Evolutionary conservation across 2,888 invertebrate species (phyloP), one percentile per base, ranked within the genome.

Genomic region (Apeira syringaria): DNA sequence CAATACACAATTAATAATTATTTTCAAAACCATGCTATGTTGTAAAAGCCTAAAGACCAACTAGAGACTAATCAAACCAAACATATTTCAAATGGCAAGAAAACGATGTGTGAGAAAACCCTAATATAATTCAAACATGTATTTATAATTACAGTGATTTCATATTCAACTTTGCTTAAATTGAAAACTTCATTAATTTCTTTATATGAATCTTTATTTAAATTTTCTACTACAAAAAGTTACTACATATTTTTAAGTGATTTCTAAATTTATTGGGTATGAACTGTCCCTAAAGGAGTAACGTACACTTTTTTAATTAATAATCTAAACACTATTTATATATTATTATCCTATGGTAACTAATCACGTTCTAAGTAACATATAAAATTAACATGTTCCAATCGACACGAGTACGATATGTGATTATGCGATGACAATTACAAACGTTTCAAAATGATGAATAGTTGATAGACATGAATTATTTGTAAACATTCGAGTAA

Each of bases 231-330:
- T 79, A 82, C 80, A 80, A 51, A 58, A 52, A 55, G 55, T 50
- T 37, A 56, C 53, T 67, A 67, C 50, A 65, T 70, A 72, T 68
- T 64, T 77, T 78, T 60, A 75, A 79, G 79, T 74, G 66, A 76
- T 64, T 74, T 76, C 85, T 87, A 89, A 88, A 88, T 88, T 89
- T 88, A 89, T 89, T 89, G 89, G 89, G 89, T 86, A 84, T 77
- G 73, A 74, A 70, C 68, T 61, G 69, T 70, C 65, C 67, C 63
- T 75, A 74, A 47, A 63, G 72, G 77, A 82, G 76, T 74, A 80
- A 81, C 75, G 76, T 59, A 72, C 51, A 61, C 58, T 60, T 60
- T 62, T n/a, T n/a, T n/a, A n/a, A n/a, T n/a, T n/a, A n/a, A n/a
- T 59, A 62, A 34, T 47, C 50, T 67, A 71, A 46, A 33, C 47